phyloP scores from a whole-genome alignment of 2,113 vertebrate species.

The Ranitomeya variabilis region DNA sequence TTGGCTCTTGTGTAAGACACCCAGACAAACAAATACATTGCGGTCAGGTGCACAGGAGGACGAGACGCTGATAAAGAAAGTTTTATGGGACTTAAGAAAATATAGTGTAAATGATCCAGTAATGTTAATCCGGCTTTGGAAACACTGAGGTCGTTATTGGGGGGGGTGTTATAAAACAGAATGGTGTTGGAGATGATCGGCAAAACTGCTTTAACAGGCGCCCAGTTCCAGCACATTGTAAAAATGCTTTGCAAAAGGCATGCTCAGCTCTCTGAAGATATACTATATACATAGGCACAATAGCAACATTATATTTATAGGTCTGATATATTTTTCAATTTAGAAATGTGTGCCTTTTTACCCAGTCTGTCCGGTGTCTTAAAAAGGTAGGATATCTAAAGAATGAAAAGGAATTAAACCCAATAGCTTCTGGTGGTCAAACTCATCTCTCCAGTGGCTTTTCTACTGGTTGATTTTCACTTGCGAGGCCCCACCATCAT shows the following conservation, averaged over 20 bases:
- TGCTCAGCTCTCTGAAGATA: too few relatives aligned
- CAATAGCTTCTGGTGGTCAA: not conserved
- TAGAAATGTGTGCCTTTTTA: too few relatives aligned
- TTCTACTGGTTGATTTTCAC: too few relatives aligned
- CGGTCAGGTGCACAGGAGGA: not conserved
- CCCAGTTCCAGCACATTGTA: not conserved
- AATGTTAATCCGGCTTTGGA: not conserved
- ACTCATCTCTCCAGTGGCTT: not conserved
- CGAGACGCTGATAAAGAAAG: not conserved
- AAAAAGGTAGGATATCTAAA: not conserved
- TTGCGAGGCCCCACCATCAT: not conserved
- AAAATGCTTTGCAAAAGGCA: not conserved
- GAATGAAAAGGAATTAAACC: not conserved
- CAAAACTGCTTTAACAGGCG: not conserved
- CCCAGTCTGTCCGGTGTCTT: too few relatives aligned
- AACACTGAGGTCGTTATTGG: not conserved
- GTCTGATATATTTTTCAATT: too few relatives aligned
- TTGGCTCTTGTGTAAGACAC: constrained; percentile 7
- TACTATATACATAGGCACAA: too few relatives aligned
- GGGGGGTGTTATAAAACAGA: not conserved
- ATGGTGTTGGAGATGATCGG: not conserved
- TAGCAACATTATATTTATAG: too few relatives aligned
- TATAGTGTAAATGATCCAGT: not conserved
- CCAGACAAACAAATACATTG: not conserved
- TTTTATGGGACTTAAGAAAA: not conserved